Base-by-base conservation (phyloP, 2,797 vertebrate genomes). In the Borostomias antarcticus region DNA sequence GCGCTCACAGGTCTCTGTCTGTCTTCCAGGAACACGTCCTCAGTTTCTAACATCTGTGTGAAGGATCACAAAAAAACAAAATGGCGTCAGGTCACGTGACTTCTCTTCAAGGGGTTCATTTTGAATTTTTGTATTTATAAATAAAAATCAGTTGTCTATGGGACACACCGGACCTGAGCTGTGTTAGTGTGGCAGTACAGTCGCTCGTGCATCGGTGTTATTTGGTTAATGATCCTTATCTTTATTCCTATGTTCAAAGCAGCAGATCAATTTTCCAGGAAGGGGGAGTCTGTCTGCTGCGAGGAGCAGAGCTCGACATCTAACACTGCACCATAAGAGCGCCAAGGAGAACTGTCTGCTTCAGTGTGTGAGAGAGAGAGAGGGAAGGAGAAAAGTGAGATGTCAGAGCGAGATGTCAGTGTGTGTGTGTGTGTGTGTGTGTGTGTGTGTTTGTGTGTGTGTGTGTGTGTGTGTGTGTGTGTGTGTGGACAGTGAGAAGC, bases 1-100 rank as follows among this genome's bases (percentile, higher is more conserved):
- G 62, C 53, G 51, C 64, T 50, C 47, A 68, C 85, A 53, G 7
- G 82, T 70, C 73, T 63, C 66, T 8, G 68, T 85, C 50, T 28
- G 83, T 43, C 1, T 2, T n/a, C 37, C 67, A 28, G 62, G 70
- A 79, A 51, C 72, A n/a, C n/a, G n/a, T n/a, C n/a, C n/a, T n/a
- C n/a, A 64, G 76, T 73, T 71, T 72, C 48, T 70, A 47, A 72
- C 68, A 67, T 63, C 23, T 66, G 60, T 13, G 8, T 62, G 62
- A 57, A 59, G 47, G 50, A 62, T 69, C 67, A 35, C 13, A 32
- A 58, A 66, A 58, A 66, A 75, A 69, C 62, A 19, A 58, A 76
- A 71, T 15, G 45, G 65, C 73, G 69, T 47, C 0, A 0, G 63
- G 62, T 51, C 15, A 72, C 62, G 54, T 17, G 62, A 45, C 45